Evolutionary conservation across 2,888 invertebrate genomes (phyloP).

Genomic region (Uloborus plumipes): DNA sequence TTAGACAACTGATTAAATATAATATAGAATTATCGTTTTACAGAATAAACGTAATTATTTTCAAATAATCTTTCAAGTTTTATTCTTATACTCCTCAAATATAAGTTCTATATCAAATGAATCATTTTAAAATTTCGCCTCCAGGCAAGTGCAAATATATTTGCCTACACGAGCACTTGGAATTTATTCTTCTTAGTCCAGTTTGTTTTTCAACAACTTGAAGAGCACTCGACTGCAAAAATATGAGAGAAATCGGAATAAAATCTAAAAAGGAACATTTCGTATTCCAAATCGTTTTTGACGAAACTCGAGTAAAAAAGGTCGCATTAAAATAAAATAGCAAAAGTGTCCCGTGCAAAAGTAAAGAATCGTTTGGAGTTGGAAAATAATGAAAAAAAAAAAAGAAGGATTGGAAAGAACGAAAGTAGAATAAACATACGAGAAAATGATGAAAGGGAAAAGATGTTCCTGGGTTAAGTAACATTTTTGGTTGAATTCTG

Average conservation of each 20-base stretch:
- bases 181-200: too few species aligned
- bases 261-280: conserved; percentile 28
- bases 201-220: neutral
- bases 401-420: conserved; percentile 5
- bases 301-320: conserved; percentile 14
- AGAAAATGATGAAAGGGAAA: conserved; percentile 46
- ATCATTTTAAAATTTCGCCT: too few species aligned
- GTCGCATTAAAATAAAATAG: conserved; percentile 39
- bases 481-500: conserved; percentile 50
- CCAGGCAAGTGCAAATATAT: too few species aligned
- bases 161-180: too few species aligned
- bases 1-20: too few species aligned
- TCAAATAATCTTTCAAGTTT: too few species aligned
- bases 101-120: too few species aligned
- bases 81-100: too few species aligned
- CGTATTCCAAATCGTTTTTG: conserved; percentile 44
- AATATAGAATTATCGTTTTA: too few species aligned
- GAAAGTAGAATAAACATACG: conserved; percentile 4
- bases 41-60: too few species aligned
- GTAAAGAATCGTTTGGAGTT: conserved; percentile 22
- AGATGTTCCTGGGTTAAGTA: conserved; percentile 40
- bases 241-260: conserved; percentile 6
- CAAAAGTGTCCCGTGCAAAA: conserved; percentile 17
- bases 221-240: conserved; percentile 18
- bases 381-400: conserved; percentile 16